phyloP scores from a whole-genome alignment of 2,888 invertebrate species.

The Heliconius ismenius region DNA sequence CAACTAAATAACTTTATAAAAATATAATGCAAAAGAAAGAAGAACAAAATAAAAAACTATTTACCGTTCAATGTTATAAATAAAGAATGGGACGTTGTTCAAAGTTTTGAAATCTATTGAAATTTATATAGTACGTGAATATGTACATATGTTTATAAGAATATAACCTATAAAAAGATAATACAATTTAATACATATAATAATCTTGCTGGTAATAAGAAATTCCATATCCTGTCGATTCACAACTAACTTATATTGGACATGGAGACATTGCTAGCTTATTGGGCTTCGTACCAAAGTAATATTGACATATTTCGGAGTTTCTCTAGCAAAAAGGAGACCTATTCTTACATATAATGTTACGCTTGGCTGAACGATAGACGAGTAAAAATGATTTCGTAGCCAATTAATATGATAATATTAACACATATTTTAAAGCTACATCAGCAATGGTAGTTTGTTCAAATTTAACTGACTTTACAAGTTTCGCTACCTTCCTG shows the following conservation, averaged over 20 bases:
- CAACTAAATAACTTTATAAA: background rate
- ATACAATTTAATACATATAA: background rate
- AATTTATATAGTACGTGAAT: background rate
- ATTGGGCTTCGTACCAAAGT: slow-evolving; percentile 37
- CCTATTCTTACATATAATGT: slow-evolving; percentile 39
- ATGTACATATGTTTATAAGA: background rate
- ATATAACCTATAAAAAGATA: background rate
- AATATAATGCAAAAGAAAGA: background rate
- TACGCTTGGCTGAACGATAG: slow-evolving; percentile 38
- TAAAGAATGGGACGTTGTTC: too few relatives aligned
- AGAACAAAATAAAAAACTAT: background rate
- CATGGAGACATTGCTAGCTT: slow-evolving; percentile 34
- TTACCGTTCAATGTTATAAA: background rate
- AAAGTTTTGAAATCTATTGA: background rate
- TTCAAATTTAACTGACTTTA: slow-evolving; percentile 37
- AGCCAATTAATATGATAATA: slow-evolving; percentile 8
- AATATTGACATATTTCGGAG: slow-evolving; percentile 40
- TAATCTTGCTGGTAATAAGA: background rate
- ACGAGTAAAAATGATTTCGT: slow-evolving; percentile 23
- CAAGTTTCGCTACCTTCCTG: slow-evolving; percentile 44
- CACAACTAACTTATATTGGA: slow-evolving; percentile 30
- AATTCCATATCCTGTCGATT: slow-evolving; percentile 33
- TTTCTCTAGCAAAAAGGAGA: slow-evolving; percentile 35
- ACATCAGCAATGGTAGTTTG: slow-evolving; percentile 1
- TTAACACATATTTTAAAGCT: background rate